Conservation (phyloP, 2,113 vertebrate genomes). For the Murina feae region DNA sequence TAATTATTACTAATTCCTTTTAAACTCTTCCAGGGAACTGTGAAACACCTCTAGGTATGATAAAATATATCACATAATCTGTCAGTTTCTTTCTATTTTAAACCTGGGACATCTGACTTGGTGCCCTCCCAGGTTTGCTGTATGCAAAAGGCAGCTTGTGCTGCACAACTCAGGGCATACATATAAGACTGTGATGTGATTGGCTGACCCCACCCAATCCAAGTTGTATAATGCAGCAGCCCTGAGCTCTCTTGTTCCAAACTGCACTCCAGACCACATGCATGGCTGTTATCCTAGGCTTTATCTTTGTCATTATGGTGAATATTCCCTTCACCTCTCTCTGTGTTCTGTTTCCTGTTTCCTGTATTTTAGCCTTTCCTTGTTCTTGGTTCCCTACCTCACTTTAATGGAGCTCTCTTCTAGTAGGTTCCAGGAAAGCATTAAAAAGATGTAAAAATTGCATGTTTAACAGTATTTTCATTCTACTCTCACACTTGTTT, state of each 20-base stretch:
- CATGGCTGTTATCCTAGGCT: background rate
- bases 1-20: background rate
- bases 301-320: background rate
- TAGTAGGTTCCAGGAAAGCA: background rate
- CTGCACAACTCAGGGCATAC: rapidly evolving
- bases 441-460: background rate
- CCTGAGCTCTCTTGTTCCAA: background rate
- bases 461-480: background rate
- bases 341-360: background rate
- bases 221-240: rapidly evolving
- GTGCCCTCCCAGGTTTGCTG: too few species aligned
- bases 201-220: background rate
- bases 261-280: background rate
- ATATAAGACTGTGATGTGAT: background rate
- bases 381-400: background rate
- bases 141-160: too few species aligned
- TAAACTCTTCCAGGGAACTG: background rate
- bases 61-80: background rate
- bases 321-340: background rate
- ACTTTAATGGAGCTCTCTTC: background rate
- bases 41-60: background rate
- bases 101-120: background rate
- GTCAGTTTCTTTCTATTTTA: background rate
- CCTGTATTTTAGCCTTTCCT: background rate
- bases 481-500: background rate